Percentiles rank a stretch among this genome's conserved stretches.
Evolutionary conservation across 2,113 vertebrate genomes (phyloP).

Genomic region (Vidua chalybeata): DNA sequence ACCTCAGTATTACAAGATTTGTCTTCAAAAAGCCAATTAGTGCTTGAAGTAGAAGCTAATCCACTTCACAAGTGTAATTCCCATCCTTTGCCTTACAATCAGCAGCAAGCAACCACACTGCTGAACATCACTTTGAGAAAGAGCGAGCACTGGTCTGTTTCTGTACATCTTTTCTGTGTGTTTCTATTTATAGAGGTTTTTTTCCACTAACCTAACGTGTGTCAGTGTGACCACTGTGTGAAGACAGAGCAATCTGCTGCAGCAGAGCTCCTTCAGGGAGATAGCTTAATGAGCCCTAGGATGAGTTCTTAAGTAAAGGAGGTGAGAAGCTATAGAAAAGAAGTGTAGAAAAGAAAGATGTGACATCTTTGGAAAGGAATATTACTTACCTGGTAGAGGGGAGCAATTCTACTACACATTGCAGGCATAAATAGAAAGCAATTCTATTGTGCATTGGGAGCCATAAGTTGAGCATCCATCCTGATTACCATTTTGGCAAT

Average conservation of each 20-base stretch:
- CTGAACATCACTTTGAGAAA: background rate
- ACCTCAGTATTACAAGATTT: background rate
- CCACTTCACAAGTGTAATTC: background rate
- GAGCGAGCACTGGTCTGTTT: background rate
- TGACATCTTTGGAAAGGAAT: background rate
- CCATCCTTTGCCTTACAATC: background rate
- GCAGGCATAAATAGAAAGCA: background rate
- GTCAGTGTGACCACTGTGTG: background rate
- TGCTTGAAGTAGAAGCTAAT: background rate
- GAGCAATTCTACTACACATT: background rate
- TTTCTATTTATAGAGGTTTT: conserved; percentile 3
- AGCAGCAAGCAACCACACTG: background rate
- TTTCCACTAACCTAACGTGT: background rate
- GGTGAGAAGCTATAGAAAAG: background rate
- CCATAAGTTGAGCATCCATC: background rate
- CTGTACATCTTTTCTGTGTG: background rate
- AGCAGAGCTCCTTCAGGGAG: background rate
- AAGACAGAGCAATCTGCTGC: background rate
- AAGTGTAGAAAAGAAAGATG: background rate
- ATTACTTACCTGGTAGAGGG: background rate
- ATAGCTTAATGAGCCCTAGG: background rate
- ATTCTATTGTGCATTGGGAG: background rate
- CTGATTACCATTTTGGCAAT: background rate
- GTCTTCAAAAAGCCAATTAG: conserved; percentile 22
- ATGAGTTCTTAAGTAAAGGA: background rate